Percentiles rank a stretch among this genome's conserved stretches.
Evolutionary conservation across 2,888 invertebrate species (phyloP).

Genomic region (Leptothorax acervorum): DNA sequence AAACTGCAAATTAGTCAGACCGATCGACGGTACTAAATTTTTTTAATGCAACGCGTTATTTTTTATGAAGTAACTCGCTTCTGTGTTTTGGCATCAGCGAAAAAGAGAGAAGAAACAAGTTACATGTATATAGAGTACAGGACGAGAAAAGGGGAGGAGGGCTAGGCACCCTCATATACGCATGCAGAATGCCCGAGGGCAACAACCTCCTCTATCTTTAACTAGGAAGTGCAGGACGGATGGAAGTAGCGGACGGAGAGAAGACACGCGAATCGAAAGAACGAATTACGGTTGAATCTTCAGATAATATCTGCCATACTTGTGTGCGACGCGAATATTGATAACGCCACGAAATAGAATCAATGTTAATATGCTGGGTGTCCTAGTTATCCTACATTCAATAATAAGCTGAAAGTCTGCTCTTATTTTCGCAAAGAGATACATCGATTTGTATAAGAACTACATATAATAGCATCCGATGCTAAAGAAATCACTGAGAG

Average conservation of each 20-base stretch:
- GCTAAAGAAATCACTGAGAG: neutral
- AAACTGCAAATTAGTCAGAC: conserved; percentile 16
- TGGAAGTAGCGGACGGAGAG: conserved; percentile 15
- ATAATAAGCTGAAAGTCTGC: neutral
- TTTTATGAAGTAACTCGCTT: conserved; percentile 50
- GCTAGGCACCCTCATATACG: conserved; percentile 71
- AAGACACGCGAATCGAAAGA: conserved; percentile 34
- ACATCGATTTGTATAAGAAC: neutral
- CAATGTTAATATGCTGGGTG: neutral
- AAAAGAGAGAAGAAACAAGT: conserved; percentile 64
- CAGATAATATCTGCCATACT: neutral
- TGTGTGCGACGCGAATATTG: neutral
- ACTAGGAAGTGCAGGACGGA: conserved; percentile 58
- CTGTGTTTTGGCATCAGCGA: conserved; percentile 59
- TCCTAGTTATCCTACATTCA: neutral
- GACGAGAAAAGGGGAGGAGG: conserved; percentile 61
- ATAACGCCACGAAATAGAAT: neutral
- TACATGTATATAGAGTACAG: conserved; percentile 67
- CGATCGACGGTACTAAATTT: conserved; percentile 66
- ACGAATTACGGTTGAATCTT: conserved; percentile 5
- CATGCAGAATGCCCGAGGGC: conserved; percentile 74
- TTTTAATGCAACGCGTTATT: conserved; percentile 45
- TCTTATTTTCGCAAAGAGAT: neutral
- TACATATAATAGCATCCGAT: neutral
- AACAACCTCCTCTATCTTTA: conserved; percentile 74